Evolutionary conservation across 2,888 invertebrate genomes (phyloP), one percentile per base, ranked within the genome.

Genomic region (Spicauda simplicius): DNA sequence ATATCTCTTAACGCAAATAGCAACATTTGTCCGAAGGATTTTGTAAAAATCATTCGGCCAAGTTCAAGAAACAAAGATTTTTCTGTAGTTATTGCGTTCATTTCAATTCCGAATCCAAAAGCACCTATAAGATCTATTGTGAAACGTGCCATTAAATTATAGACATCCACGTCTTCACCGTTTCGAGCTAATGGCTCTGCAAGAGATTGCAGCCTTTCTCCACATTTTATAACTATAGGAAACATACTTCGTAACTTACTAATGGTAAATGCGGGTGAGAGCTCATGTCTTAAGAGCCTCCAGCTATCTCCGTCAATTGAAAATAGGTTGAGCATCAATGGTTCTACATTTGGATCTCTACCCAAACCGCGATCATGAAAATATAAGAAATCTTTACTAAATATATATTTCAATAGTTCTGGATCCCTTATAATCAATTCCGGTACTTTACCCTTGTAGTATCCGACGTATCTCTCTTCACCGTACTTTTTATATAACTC

Each of bases 121-220:
- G 83, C 83, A 2, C 82, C 87, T 20, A 87, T 87, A 64, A 87
- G 84, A 64, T 87, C 87, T 0, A 81, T 87, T 6, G 85, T 84
- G 71, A 83, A 87, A 16, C 85, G 80, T 0, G 87, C 84, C 84
- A 86, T 86, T 14, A 87, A 74, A 53, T 85, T 85, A 0, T 82
- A 76, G 11, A 79, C 77, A 70, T 86, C 69, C 67, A 33, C 70
- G 64, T 61, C 70, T 50, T 50, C 50, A 0, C 18, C 50, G 2
- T 50, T 50, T 50, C 16, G 50, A n/a, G 50, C 18, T 18, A 50
- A 18, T 8, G n/a, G 0, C 0, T 70, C 12, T 12, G 66, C 63
- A 0, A 79, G 71, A 0, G 30, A 56, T 48, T 82, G 77, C 20
- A 86, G 69, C 64, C 83, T 85, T 61, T 84, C 79, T 0, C 88